Evolutionary conservation across 2,888 invertebrate genomes (phyloP).

Genomic region (Ormyrus rosae): DNA sequence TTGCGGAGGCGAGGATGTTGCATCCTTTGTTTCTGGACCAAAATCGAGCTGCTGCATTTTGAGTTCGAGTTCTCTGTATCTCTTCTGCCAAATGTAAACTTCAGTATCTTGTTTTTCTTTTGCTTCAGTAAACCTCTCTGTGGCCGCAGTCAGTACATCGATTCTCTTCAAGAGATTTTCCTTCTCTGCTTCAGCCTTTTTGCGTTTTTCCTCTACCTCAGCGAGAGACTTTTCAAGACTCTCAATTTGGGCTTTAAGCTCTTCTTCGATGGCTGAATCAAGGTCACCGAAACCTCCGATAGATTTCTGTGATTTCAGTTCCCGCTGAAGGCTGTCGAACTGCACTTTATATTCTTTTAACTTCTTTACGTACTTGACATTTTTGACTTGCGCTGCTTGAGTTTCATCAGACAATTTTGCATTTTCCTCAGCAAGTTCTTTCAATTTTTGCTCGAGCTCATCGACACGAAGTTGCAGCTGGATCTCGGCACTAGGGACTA

Average conservation of each 20-base stretch:
- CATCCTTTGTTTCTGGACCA: conserved; percentile 24
- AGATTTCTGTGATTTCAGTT: conserved; percentile 78
- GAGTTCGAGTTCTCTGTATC: conserved; percentile 83
- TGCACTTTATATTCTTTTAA: conserved; percentile 88
- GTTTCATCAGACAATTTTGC: conserved; percentile 80
- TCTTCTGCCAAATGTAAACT: conserved; percentile 83
- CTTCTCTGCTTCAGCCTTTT: conserved; percentile 82
- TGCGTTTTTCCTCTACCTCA: conserved; percentile 79
- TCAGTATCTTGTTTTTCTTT: conserved; percentile 90
- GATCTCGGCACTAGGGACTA: conserved; percentile 63
- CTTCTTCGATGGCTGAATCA: conserved; percentile 88
- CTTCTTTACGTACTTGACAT: conserved; percentile 88
- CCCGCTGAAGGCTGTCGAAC: conserved; percentile 80
- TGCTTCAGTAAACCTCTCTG: conserved; percentile 86
- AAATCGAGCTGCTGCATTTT: conserved; percentile 78
- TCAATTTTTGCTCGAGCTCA: conserved; percentile 80
- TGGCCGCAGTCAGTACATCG: conserved; percentile 85
- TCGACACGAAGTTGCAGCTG: conserved; percentile 76
- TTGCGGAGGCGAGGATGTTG: conserved; percentile 20
- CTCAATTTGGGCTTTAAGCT: conserved; percentile 83
- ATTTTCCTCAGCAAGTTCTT: conserved; percentile 79
- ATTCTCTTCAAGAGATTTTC: conserved; percentile 83
- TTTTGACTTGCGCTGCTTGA: conserved; percentile 82
- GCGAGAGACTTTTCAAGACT: conserved; percentile 82
- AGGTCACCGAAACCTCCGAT: conserved; percentile 77